Conservation (phyloP, 2,113 vertebrate species). For the Cygnus buccinator region DNA sequence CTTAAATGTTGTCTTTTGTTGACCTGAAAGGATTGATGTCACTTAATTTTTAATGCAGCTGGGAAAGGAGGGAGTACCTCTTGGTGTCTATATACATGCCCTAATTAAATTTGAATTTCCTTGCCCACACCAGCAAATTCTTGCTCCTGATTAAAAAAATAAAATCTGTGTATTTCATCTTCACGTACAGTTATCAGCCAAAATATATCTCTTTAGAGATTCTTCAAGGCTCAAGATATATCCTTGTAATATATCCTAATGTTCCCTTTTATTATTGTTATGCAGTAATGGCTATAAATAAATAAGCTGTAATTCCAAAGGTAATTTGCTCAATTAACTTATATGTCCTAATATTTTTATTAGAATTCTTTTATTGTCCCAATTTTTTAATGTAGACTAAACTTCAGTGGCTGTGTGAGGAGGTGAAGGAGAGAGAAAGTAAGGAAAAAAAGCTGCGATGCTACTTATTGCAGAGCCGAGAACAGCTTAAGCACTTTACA, state of each 20-base stretch:
- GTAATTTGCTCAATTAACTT: not conserved
- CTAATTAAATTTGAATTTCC: not conserved
- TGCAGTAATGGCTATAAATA: not conserved
- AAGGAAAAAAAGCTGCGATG: constrained; percentile 80
- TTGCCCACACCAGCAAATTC: not conserved
- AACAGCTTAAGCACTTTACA: constrained; percentile 83
- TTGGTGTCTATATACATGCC: not conserved
- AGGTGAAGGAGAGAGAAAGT: constrained; percentile 83
- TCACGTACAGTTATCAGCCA: not conserved
- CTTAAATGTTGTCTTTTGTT: not conserved
- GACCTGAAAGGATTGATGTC: not conserved
- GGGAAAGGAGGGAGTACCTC: not conserved
- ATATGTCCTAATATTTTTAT: not conserved
- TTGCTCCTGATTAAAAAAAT: not conserved
- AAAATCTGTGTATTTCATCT: not conserved
- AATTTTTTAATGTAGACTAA: constrained; percentile 75
- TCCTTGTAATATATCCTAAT: not conserved
- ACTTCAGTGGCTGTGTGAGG: constrained; percentile 91
- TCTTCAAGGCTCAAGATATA: not conserved
- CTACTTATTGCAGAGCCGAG: constrained; percentile 80
- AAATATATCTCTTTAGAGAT: not conserved
- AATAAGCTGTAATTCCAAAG: not conserved
- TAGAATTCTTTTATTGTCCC: not conserved
- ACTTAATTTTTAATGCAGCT: not conserved
- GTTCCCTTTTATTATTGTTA: not conserved